Base-by-base conservation (phyloP, 2,113 vertebrate genomes). In the Ahaetulla prasina region DNA sequence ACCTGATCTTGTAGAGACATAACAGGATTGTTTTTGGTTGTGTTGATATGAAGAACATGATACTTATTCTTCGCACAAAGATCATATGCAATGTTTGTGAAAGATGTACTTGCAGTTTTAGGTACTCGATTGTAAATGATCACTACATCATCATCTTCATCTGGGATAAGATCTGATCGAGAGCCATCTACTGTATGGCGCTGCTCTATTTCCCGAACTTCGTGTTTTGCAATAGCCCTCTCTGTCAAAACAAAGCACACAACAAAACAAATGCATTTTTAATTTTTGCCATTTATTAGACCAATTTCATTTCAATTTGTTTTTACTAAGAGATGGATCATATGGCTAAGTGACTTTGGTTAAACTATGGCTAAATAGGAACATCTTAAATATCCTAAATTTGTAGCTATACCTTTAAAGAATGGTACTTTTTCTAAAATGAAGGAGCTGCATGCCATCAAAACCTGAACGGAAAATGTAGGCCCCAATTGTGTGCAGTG, bases 1-100 rank as follows among this genome's bases (percentile, higher is more conserved):
- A 99, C 99, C 98, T 99, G 99, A 97, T 99, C 99, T 97, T 99
- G 99, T 74, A 99, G 97, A 94, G 99, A 99, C 99, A 99, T 99
- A 96, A 99, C 99, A 0, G 99, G 99, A 96, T 99, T 99, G 96
- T 99, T 99, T 98, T 99, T 99, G 97, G 98, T 99, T 96, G 99
- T 99, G 97, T 99, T 99, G 97, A 99, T 99, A 97, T 99, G 99
- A 93, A 99, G 98, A 92, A 99, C 99, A 54, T 99, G 99, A 85
- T 98, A 99, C 94, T 97, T 99, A 96, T 99, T 99, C 97, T 98
- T 99, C 0, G 98, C 97, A 96, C 97, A 98, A 49, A 98, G 96
- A 96, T 98, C 97, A 95, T 97, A 98, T 95, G 97, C 98, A 96
- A 99, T 99, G 95, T 99, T 99, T 97, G 99, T 99, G 97, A 99